Conservation (phyloP, 1,140 invertebrate species). For the Diplogasteroides magnus region DNA sequence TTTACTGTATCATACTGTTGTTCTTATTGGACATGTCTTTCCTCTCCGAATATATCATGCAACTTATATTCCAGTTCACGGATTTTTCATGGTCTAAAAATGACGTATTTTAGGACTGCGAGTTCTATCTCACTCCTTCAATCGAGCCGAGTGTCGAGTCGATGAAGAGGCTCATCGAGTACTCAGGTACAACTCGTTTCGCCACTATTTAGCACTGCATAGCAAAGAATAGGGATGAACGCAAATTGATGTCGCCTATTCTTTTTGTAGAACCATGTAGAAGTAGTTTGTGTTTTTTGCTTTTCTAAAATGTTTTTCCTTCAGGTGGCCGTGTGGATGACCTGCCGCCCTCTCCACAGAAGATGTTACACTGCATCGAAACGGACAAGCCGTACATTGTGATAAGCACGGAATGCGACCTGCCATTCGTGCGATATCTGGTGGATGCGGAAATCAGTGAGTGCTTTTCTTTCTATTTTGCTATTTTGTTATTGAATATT, state of each 20-base stretch:
- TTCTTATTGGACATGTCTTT: too few species aligned
- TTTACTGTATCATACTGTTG: too few species aligned
- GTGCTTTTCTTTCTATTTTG: too few species aligned
- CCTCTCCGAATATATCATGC: too few species aligned
- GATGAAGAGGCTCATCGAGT: constrained; percentile 11
- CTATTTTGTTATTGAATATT: too few species aligned
- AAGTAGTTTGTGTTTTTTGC: too few species aligned
- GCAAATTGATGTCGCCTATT: too few species aligned
- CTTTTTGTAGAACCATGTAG: too few species aligned
- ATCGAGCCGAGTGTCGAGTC: constrained; percentile 12
- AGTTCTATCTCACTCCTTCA: constrained; percentile 21
- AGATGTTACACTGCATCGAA: constrained; percentile 8
- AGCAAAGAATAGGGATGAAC: not conserved
- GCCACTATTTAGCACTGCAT: too few species aligned
- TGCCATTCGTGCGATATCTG: constrained; percentile 12
- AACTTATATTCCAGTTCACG: too few species aligned
- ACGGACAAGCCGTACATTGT: constrained; percentile 22
- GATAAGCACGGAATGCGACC: constrained; percentile 13
- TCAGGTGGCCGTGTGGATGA: not conserved
- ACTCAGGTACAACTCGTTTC: not conserved
- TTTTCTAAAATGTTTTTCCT: not conserved
- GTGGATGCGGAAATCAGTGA: constrained; percentile 12
- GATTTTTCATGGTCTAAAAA: not conserved
- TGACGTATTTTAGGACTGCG: constrained; percentile 6
- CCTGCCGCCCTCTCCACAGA: not conserved